Evolutionary conservation across 2,113 vertebrate species (phyloP), one percentile per base, ranked within the genome.

Genomic region (Ptilonorhynchus violaceus): DNA sequence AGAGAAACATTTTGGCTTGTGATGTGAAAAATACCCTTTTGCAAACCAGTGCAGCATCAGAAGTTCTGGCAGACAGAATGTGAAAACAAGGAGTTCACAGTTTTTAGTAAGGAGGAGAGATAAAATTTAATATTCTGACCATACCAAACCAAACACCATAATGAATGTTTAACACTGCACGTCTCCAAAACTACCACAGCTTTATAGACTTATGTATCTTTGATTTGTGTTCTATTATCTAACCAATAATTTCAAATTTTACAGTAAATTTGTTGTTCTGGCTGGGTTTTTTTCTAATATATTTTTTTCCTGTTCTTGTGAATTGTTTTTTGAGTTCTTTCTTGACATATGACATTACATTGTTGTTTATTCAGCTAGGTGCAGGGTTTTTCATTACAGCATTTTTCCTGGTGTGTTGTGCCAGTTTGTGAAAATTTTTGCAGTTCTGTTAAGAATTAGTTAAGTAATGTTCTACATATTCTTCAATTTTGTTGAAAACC

Each of bases 1-100:
- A 96, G 52, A 78, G 74, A 95, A 96, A 84, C 46, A 30, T 63
- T 88, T 88, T 39, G 33, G 30, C 92, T 94, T 90, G 56, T 35
- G 9, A 69, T 46, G 50, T 89, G 67, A 81, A 94, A 88, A 86
- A 66, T 69, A 73, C 11, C 77, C 10, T 79, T 68, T 94, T 86
- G 33, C n/a, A 91, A 91, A 24, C 8, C 16, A 33, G 10, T 69
- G 52, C 42, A 58, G 24, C 53, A 56, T 92, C 35, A 46, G 13
- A 79, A 75, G 49, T 52, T 78, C 58, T 72, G 39, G 23, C 21
- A 83, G n/a, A 49, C 23, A 42, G 27, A 77, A 64, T 56, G 14
- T 60, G 56, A 59, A n/a, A 91, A 46, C 30, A 66, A 77, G 23
- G 41, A 39, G 6, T 44, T 81, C 50, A 59, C 33, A 58, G 27